Base-by-base conservation (phyloP, 2,797 vertebrate species). In the Amazona finschi region DNA sequence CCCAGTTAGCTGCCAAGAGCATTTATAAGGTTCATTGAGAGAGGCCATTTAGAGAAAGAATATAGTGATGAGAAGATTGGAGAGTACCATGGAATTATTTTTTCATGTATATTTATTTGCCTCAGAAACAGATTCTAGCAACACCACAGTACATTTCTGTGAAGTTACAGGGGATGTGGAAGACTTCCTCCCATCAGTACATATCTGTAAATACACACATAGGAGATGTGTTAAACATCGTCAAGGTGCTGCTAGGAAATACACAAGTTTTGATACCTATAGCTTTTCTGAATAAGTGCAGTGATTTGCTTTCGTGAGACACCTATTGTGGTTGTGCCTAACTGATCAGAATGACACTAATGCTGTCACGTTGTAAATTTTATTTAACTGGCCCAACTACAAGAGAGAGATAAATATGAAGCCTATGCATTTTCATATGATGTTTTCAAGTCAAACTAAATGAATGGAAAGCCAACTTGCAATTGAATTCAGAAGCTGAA, bases 101-200 rank as follows among this genome's bases (percentile, higher is more conserved):
- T 87, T 98, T 98, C 6, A 61, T 30, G 13, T 49, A 97, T 98
- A 90, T 98, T 98, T 71, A 98, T 55, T 83, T 90, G 17, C 11
- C 33, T 61, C 18, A 14, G 74, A 89, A 80, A 6, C 15, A 70
- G 44, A 39, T 78, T 24, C 8, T 81, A 73, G 12, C 8, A 67
- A 75, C 38, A 66, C 18, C 64, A 2, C 7, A 17, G 11, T 64
- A 72, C 1, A 1, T 52, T 90, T 82, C 49, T 50, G 41, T 75
- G 91, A 94, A 84, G 15, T 46, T 85, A 30, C 31, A 72, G 17
- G 15, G 60, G 33, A 6, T 83, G 53, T 28, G 11, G 30, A 62
- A 21, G 49, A 82, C 24, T 2, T 61, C 17, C 52, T 57, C 21
- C 46, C 15, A 19, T 65, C 22, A 27, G 18, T 39, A 53, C 8